Percentiles rank a stretch among this genome's conserved stretches.
phyloP scores from a whole-genome alignment of 1,140 invertebrate species.

The Halyomorpha halys region DNA sequence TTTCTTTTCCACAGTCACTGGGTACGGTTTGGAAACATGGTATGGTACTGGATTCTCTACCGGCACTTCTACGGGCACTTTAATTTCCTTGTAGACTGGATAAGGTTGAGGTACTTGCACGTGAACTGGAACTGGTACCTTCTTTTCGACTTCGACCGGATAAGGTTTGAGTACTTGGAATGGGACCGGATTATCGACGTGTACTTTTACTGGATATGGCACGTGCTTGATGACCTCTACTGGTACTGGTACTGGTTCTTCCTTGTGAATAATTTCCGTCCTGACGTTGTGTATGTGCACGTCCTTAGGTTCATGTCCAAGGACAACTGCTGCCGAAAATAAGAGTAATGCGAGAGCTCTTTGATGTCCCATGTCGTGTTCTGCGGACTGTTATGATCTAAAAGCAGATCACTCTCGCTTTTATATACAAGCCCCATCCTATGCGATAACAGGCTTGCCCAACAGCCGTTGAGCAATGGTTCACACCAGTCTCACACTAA shows the following conservation, averaged over 20 bases:
- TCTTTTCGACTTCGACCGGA: slow-evolving; percentile 29
- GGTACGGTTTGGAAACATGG: slow-evolving; percentile 36
- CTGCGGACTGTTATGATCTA: no score
- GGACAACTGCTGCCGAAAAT: no score
- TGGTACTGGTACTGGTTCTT: slow-evolving; percentile 28
- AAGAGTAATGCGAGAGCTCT: no score
- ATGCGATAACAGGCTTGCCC: no score
- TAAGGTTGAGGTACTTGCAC: slow-evolving; percentile 28
- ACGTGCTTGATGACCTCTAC: slow-evolving; percentile 29
- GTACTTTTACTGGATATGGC: slow-evolving; percentile 28
- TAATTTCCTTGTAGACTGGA: slow-evolving; percentile 53
- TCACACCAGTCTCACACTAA: no score
- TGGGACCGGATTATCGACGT: slow-evolving; percentile 26
- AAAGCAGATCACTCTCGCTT: no score
- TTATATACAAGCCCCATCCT: no score
- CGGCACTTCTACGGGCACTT: slow-evolving; percentile 41
- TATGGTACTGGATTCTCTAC: slow-evolving; percentile 43
- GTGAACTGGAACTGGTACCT: slow-evolving; percentile 30
- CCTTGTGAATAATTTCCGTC: not conserved
- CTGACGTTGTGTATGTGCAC: not conserved
- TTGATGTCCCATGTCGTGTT: no score
- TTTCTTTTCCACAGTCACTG: slow-evolving; percentile 53
- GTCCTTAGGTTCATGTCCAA: not conserved
- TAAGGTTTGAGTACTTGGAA: slow-evolving; percentile 25
- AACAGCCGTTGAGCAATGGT: no score